phyloP scores from a whole-genome alignment of 2,888 invertebrate genomes.

The Enchytraeus crypticus region DNA sequence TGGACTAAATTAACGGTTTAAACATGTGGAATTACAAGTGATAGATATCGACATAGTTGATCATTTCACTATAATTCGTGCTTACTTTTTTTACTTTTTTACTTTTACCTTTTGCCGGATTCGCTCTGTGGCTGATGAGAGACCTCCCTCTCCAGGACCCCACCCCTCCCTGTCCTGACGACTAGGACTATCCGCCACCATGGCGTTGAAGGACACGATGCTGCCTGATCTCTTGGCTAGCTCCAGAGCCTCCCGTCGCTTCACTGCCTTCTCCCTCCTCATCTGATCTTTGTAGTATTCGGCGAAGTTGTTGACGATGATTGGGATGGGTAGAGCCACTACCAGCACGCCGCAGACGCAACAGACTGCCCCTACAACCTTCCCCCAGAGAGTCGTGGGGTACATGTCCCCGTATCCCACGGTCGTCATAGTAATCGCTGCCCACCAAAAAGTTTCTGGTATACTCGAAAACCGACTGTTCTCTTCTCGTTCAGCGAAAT shows the following conservation, averaged over 20 bases:
- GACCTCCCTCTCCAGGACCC: neutral
- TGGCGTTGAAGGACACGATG: constrained; percentile 64
- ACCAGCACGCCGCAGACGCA: constrained; percentile 99
- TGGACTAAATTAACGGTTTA: too few species aligned
- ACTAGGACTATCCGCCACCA: neutral
- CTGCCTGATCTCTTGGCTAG: constrained; percentile 93
- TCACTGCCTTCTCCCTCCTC: constrained; percentile 95
- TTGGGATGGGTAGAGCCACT: constrained; percentile 99
- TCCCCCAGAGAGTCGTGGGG: constrained; percentile 94
- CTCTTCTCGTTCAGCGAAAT: constrained; percentile 96
- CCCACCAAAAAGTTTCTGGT: constrained; percentile 99
- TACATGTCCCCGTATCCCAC: constrained; percentile 93
- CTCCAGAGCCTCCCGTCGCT: constrained; percentile 90
- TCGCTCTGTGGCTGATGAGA: too few species aligned
- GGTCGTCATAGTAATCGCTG: constrained; percentile 75
- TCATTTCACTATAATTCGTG: too few species aligned
- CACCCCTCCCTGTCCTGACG: too few species aligned
- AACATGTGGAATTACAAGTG: too few species aligned
- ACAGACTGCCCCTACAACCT: constrained; percentile 99
- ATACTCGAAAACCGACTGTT: constrained; percentile 94
- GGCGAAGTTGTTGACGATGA: constrained; percentile 99
- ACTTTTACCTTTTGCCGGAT: too few species aligned
- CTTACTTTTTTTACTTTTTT: too few species aligned
- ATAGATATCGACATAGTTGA: too few species aligned
- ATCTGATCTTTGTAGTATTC: constrained; percentile 99